Evolutionary conservation across 2,113 vertebrate genomes (phyloP).

Genomic region (Naja naja): DNA sequence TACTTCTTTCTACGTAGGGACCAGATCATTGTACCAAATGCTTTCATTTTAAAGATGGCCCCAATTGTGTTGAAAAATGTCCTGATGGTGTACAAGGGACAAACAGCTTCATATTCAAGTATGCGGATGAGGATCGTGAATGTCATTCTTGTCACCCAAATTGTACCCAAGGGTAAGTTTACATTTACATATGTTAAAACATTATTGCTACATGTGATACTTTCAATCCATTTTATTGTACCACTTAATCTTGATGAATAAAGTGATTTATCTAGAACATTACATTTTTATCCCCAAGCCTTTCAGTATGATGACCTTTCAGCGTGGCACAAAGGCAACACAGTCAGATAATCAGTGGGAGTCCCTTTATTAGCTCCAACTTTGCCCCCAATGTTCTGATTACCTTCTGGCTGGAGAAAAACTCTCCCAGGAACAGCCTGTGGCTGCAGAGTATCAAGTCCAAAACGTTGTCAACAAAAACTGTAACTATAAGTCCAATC

Average conservation of each 20-base stretch:
- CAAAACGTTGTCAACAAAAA: too few relatives aligned
- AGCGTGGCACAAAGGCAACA: too few relatives aligned
- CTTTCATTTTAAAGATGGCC: constrained; percentile 94
- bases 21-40: constrained; percentile 93
- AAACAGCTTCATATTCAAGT: constrained; percentile 97
- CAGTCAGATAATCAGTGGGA: too few relatives aligned
- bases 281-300: not conserved
- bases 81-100: constrained; percentile 92
- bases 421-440: too few relatives aligned
- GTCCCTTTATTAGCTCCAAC: too few relatives aligned
- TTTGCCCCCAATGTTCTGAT: too few relatives aligned
- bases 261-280: not conserved
- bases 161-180: constrained; percentile 93
- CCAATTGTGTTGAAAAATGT: constrained; percentile 96
- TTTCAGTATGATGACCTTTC: not conserved
- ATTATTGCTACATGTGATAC: rapidly evolving
- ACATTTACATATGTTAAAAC: rapidly evolving
- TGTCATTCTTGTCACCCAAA: constrained; percentile 94
- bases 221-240: not conserved
- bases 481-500: too few relatives aligned
- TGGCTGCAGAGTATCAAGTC: too few relatives aligned
- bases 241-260: not conserved
- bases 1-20: constrained; percentile 71
- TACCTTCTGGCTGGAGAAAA: too few relatives aligned
- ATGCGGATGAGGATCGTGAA: constrained; percentile 89